Evolutionary conservation across 2,797 vertebrate species (phyloP).

Genomic region (Myotis findleyi): DNA sequence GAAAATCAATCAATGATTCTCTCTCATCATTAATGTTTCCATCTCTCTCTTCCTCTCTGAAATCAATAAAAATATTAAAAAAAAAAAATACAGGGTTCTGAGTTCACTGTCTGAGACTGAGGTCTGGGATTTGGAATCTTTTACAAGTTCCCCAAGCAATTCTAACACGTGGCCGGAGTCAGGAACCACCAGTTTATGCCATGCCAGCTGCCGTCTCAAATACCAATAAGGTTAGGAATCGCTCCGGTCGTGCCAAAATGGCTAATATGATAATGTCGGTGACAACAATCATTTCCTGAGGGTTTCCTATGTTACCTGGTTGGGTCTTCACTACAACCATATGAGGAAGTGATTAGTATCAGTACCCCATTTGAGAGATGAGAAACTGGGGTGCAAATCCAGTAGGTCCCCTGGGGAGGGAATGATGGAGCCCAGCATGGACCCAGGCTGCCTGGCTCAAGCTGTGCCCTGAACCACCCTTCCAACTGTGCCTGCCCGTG

Average conservation of each 20-base stretch:
- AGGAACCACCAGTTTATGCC: neutral
- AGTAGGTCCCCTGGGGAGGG: neutral
- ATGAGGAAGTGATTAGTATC: neutral
- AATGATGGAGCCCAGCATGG: neutral
- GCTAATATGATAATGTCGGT: neutral
- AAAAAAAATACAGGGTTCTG: neutral
- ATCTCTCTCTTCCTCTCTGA: too few relatives aligned
- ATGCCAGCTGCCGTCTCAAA: neutral
- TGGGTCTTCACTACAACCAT: neutral
- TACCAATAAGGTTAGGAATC: neutral
- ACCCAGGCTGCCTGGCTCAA: neutral
- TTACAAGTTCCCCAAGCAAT: neutral
- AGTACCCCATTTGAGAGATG: neutral
- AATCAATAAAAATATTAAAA: too few relatives aligned
- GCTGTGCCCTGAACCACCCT: neutral
- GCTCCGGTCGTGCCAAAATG: neutral
- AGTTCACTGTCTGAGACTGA: neutral
- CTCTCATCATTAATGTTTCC: too few relatives aligned
- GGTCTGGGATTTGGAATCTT: neutral
- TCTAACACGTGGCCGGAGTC: neutral
- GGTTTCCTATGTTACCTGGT: neutral
- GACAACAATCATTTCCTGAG: neutral
- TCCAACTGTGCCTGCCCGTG: rapidly evolving
- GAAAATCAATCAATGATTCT: too few relatives aligned
- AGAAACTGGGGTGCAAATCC: neutral